Percentiles rank a stretch among this genome's conserved stretches.
phyloP scores from a whole-genome alignment of 2,888 invertebrate species.

The Melanargia galathea region DNA sequence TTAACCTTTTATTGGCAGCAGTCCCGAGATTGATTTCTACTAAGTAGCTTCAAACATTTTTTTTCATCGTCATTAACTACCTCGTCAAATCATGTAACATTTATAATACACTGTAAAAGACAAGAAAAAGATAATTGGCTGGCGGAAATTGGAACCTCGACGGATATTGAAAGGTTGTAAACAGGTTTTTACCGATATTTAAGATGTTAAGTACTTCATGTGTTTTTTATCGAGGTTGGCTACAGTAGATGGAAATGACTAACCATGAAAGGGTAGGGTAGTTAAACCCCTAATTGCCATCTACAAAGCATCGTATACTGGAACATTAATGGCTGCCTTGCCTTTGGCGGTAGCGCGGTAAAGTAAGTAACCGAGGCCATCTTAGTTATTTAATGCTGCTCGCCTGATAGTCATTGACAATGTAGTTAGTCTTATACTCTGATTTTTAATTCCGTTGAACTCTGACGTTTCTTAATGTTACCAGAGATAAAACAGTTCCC shows the following conservation, averaged over 20 bases:
- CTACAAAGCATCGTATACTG: background rate
- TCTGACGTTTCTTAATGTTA: no score
- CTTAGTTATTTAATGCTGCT: no score
- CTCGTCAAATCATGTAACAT: constrained; percentile 9
- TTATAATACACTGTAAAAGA: constrained; percentile 28
- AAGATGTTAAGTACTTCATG: constrained; percentile 23
- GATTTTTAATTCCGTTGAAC: no score
- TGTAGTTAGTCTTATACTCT: no score
- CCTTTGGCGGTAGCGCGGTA: background rate
- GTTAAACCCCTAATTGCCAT: background rate
- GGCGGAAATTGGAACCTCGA: constrained; percentile 34
- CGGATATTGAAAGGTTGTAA: constrained; percentile 33
- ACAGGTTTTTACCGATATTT: constrained; percentile 30
- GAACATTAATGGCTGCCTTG: background rate
- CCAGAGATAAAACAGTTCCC: no score
- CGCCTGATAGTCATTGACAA: no score
- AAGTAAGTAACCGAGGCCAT: no score
- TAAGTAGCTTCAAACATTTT: background rate
- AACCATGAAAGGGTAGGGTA: background rate
- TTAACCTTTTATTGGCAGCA: no score
- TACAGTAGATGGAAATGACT: background rate
- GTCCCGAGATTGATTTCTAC: no score
- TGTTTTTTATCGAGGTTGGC: constrained; percentile 22
- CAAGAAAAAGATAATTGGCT: constrained; percentile 27
- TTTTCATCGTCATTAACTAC: background rate